phyloP scores from a whole-genome alignment of 2,797 vertebrate genomes.

The Myotis daubentonii region DNA sequence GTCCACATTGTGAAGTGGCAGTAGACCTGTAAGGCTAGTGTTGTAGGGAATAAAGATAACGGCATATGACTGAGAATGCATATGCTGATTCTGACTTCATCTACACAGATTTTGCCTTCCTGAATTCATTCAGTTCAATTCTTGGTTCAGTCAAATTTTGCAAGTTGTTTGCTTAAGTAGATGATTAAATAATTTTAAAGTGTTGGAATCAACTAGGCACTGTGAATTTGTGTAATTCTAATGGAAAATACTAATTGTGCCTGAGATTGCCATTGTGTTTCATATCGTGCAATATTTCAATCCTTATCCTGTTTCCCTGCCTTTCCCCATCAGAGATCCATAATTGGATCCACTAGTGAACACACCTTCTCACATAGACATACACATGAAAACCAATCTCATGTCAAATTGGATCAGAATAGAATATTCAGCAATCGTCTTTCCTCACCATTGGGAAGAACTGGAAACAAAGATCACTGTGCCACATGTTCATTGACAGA shows the following conservation, averaged over 20 bases:
- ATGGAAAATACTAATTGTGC: background rate
- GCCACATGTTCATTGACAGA: background rate
- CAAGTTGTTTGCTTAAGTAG: conserved; percentile 13
- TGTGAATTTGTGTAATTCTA: background rate
- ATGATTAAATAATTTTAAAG: conserved; percentile 35
- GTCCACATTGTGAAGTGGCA: background rate
- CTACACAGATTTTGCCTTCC: background rate
- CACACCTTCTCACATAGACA: background rate
- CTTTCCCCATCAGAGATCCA: background rate
- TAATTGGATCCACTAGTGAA: background rate
- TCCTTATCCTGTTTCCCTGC: background rate
- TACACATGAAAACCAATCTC: background rate
- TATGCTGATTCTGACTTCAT: background rate
- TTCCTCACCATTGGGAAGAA: background rate
- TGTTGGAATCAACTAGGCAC: background rate
- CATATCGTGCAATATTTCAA: background rate
- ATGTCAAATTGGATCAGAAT: background rate
- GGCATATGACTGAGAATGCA: background rate
- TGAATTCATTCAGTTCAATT: background rate
- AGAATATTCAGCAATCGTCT: background rate
- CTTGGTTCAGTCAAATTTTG: background rate
- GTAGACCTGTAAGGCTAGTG: too few species aligned
- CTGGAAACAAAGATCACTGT: background rate
- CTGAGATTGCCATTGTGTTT: background rate
- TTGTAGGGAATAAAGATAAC: background rate